Percentiles rank a stretch among this genome's conserved stretches.
Evolutionary conservation across 2,888 invertebrate genomes (phyloP).

Genomic region (Rhabditoides inermis): DNA sequence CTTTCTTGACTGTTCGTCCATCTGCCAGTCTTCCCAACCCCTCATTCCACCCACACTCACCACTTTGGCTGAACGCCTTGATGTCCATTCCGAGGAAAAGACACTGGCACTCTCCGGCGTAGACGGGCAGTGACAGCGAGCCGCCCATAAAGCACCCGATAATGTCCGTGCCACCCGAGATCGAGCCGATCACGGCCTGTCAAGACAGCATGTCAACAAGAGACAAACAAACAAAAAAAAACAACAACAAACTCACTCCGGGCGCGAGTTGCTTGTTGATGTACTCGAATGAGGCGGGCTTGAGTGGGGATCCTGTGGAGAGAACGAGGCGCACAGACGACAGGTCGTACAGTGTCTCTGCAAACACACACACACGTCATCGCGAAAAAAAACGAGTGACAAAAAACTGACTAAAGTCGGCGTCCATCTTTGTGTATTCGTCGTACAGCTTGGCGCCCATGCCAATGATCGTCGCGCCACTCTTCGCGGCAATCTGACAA

Average conservation of each 20-base stretch:
- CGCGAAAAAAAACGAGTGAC: background rate
- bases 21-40: background rate
- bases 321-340: slow-evolving; percentile 56
- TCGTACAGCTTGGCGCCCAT: slow-evolving; percentile 60
- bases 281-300: slow-evolving; percentile 58
- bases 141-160: slow-evolving; percentile 61
- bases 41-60: no score
- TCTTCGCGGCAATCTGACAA: slow-evolving; percentile 20
- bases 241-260: slow-evolving; percentile 13
- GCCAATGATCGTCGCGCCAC: slow-evolving; percentile 58
- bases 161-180: slow-evolving; percentile 60
- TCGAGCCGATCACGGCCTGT: slow-evolving; percentile 39
- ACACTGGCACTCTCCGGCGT: slow-evolving; percentile 60
- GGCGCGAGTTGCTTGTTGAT: slow-evolving; percentile 58
- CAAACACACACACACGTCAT: slow-evolving; percentile 8
- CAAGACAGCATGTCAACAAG: slow-evolving; percentile 1
- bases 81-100: slow-evolving; percentile 58
- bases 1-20: background rate
- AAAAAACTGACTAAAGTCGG: slow-evolving; percentile 36
- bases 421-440: slow-evolving; percentile 55
- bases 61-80: slow-evolving; percentile 56
- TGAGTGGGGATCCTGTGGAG: slow-evolving; percentile 55
- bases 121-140: slow-evolving; percentile 57
- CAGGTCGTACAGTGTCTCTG: slow-evolving; percentile 56
- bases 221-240: no score